Percentiles rank a stretch among this genome's conserved stretches.
These are phyloP conservation scores for Danio albolineatus DNA, from an alignment of 2,797 vertebrate species.

Conservation along the genomic window DNA sequence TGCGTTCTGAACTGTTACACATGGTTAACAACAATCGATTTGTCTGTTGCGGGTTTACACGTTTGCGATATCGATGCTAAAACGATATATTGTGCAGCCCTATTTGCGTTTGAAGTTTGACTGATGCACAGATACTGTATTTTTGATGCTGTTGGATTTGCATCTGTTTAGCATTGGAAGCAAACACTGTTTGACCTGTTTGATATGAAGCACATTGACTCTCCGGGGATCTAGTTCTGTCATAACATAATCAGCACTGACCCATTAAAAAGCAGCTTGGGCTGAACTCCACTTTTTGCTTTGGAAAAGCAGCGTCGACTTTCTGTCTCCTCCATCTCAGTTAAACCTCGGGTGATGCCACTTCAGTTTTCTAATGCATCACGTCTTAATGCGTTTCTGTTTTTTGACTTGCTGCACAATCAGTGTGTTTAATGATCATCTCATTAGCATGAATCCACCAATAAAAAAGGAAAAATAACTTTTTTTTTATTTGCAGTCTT, in stretches of 20 bases:
- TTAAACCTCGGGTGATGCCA: conserved; percentile 15
- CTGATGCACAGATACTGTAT: neutral
- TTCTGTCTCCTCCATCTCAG: neutral
- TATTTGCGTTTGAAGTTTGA: neutral
- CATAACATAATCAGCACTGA: conserved; percentile 36
- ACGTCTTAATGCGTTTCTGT: conserved; percentile 25
- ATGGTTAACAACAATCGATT: too few species aligned
- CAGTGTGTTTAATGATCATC: conserved; percentile 13
- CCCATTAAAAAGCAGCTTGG: conserved; percentile 24
- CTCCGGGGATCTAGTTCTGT: conserved; percentile 21
- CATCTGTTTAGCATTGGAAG: conserved; percentile 22
- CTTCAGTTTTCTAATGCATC: conserved; percentile 11
- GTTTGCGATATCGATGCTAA: neutral
- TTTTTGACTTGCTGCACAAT: conserved; percentile 9
- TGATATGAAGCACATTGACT: conserved; percentile 26
- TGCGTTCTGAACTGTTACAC: too few species aligned
- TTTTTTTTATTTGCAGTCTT: neutral
- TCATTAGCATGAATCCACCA: neutral
- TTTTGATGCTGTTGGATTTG: conserved; percentile 16
- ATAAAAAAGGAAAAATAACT: neutral
- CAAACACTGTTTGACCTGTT: neutral
- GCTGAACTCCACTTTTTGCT: conserved; percentile 4
- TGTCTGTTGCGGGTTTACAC: too few species aligned
- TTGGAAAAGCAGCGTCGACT: neutral
- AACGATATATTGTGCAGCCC: too few species aligned